These are phyloP conservation scores for Peribatodes rhomboidaria DNA, from an alignment of 2,888 invertebrate species.

Conservation along the genomic window DNA sequence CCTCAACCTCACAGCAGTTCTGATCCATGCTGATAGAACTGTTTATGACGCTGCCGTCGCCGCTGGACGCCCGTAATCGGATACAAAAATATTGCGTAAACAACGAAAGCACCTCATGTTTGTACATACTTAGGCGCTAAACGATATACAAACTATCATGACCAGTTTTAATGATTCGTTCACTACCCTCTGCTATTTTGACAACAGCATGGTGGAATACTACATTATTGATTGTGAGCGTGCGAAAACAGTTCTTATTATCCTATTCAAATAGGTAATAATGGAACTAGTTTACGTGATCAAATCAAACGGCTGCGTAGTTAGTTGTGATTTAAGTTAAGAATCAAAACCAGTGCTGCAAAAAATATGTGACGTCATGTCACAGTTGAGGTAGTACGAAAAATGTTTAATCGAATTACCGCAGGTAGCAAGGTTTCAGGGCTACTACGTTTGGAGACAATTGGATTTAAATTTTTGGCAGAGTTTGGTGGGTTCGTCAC, in stretches of 20 bases:
- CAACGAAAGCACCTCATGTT: conserved; percentile 34
- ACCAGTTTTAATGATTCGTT: conserved; percentile 30
- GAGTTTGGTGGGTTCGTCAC: conserved; percentile 70
- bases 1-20: conserved; percentile 16
- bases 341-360: conserved; percentile 6
- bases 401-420: conserved; percentile 63
- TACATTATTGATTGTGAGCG: conserved; percentile 24
- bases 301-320: conserved; percentile 27
- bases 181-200: conserved; percentile 34
- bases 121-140: conserved; percentile 37
- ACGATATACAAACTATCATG: conserved; percentile 35
- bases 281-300: conserved; percentile 30
- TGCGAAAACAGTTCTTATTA: conserved; percentile 21
- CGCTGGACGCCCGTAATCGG: conserved; percentile 22
- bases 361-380: conserved; percentile 35
- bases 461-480: conserved; percentile 77
- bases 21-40: conserved; percentile 20
- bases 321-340: conserved; percentile 4
- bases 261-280: conserved; percentile 24
- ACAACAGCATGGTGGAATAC: conserved; percentile 22
- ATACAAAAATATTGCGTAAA: conserved; percentile 38
- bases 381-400: conserved; percentile 34
- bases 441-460: conserved; percentile 56
- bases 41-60: conserved; percentile 18
- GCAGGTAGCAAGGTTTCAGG: conserved; percentile 51